Conservation (phyloP, 1,140 invertebrate genomes). For the Megalonaias nervosa region DNA sequence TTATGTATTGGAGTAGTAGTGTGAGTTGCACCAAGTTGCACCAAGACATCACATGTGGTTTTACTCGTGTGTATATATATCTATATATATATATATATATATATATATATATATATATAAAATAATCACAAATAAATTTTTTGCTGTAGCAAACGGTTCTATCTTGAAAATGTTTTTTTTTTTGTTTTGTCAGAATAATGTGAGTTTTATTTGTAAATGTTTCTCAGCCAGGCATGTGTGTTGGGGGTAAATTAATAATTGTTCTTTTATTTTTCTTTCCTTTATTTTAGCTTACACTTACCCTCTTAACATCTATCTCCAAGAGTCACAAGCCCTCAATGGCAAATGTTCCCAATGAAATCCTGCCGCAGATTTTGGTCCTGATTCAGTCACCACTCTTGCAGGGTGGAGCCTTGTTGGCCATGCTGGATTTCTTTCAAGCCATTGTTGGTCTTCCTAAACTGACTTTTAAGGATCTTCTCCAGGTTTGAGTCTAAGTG, state of each 20-base stretch:
- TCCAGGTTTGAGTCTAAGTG: conserved; percentile 68
- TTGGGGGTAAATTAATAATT: too few relatives aligned
- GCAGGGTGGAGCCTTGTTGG: conserved; percentile 87
- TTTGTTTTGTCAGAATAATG: too few relatives aligned
- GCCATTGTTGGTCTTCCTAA: conserved; percentile 87
- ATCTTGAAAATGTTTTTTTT: too few relatives aligned
- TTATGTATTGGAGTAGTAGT: too few relatives aligned
- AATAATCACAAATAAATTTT: too few relatives aligned
- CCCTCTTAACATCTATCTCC: conserved; percentile 73
- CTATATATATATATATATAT: too few relatives aligned
- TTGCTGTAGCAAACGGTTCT: too few relatives aligned
- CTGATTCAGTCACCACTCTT: conserved; percentile 93
- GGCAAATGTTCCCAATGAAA: conserved; percentile 68
- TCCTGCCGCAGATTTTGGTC: conserved; percentile 86
- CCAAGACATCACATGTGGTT: too few relatives aligned
- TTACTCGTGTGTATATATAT: too few relatives aligned
- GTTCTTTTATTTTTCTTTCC: conserved; percentile 37
- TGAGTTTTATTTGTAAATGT: background rate
- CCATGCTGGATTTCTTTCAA: conserved; percentile 93
- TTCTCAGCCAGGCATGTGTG: background rate
- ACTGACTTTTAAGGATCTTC: conserved; percentile 85
- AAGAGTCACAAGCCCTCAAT: conserved; percentile 71
- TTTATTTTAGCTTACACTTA: conserved; percentile 73
- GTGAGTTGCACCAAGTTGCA: too few relatives aligned
- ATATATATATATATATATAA: too few relatives aligned